Evolutionary conservation across 2,888 invertebrate species (phyloP).

Genomic region (Elegia similella): DNA sequence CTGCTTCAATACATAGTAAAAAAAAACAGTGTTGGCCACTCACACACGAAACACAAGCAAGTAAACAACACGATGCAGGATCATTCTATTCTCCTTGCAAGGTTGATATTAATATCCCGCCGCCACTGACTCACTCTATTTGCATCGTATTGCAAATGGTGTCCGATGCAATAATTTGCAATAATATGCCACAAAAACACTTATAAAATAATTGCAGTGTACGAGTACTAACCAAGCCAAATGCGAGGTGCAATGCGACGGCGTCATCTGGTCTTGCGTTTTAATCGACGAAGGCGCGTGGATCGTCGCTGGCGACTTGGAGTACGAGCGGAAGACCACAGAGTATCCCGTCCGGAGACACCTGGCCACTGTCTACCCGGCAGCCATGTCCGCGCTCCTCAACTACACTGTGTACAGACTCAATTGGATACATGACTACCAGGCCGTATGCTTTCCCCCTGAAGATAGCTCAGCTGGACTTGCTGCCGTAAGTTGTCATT

Average conservation of each 20-base stretch:
- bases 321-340: constrained; percentile 33
- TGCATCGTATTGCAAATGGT: too few relatives aligned
- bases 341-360: constrained; percentile 52
- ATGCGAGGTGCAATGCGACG: constrained; percentile 59
- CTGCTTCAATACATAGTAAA: too few relatives aligned
- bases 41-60: too few relatives aligned
- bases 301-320: constrained; percentile 55
- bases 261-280: constrained; percentile 60
- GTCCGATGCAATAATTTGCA: too few relatives aligned
- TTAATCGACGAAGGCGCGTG: constrained; percentile 71
- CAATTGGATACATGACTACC: constrained; percentile 71
- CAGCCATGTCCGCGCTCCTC: constrained; percentile 60
- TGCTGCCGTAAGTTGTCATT: constrained; percentile 42
- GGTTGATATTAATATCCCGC: too few relatives aligned
- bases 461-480: constrained; percentile 35
- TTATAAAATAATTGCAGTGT: constrained; percentile 39
- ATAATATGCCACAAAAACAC: too few relatives aligned
- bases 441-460: constrained; percentile 63
- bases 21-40: too few relatives aligned
- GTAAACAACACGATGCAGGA: too few relatives aligned
- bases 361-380: constrained; percentile 54
- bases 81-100: too few relatives aligned
- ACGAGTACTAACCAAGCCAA: constrained; percentile 48
- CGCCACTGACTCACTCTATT: too few relatives aligned
- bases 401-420: constrained; percentile 56